Percentiles rank a stretch among this genome's conserved stretches.
Conservation (phyloP, 2,888 invertebrate genomes). For the Eupithecia exiguata region DNA sequence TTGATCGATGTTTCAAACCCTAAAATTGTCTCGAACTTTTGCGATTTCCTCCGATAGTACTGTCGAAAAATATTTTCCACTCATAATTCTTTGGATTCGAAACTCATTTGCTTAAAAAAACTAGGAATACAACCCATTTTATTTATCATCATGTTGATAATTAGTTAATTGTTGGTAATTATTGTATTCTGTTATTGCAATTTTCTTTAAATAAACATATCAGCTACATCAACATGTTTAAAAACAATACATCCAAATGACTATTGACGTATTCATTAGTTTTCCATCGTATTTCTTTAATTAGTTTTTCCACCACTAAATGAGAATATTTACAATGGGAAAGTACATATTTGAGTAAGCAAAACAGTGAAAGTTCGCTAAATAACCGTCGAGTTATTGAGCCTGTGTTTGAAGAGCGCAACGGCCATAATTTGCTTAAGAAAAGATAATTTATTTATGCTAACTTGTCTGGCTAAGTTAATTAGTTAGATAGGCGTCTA, state of each 20-base stretch:
- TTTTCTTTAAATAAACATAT: too few relatives aligned
- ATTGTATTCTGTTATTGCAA: too few relatives aligned
- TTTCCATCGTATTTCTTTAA: not conserved
- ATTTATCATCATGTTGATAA: too few relatives aligned
- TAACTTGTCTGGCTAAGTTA: not conserved
- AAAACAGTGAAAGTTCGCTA: slow-evolving; percentile 34
- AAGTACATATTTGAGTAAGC: slow-evolving; percentile 26
- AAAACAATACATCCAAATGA: not conserved
- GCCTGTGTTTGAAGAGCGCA: slow-evolving; percentile 19
- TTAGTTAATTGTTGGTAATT: too few relatives aligned
- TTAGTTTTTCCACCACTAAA: not conserved
- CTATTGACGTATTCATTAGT: not conserved
- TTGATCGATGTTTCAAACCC: too few relatives aligned
- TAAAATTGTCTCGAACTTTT: too few relatives aligned
- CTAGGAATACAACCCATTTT: too few relatives aligned
- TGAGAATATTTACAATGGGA: slow-evolving; percentile 23
- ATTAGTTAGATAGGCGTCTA: not conserved
- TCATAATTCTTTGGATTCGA: too few relatives aligned
- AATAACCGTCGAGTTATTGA: slow-evolving; percentile 21
- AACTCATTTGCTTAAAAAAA: too few relatives aligned
- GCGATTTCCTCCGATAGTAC: too few relatives aligned
- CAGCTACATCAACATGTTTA: too few relatives aligned
- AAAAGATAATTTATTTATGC: not conserved
- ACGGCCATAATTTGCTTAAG: slow-evolving; percentile 6
- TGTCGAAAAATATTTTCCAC: too few relatives aligned